Evolutionary conservation across 2,888 invertebrate species (phyloP), one percentile per base, ranked within the genome.

Genomic region (Sericinus montela): DNA sequence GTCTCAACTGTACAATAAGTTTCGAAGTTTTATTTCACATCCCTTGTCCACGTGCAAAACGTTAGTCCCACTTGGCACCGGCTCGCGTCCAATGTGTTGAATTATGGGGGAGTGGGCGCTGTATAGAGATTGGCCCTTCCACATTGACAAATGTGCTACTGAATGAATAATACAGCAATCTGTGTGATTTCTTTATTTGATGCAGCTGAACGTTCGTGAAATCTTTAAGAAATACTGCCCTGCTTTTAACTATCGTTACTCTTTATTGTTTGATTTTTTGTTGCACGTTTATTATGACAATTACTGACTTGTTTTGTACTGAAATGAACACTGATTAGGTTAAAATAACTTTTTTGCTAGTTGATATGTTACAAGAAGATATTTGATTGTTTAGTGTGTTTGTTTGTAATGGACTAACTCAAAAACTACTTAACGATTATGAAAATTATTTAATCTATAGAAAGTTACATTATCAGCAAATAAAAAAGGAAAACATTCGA

Each of bases 11-110:
- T 60, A 63, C 65, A 66, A 69, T 75, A 73, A 72, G 68, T 72
- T 74, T 64, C 57, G 54, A 57, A 66, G 72, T 75, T 76, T 74
- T 75, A 76, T 76, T 71, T 69, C 58, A 59, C 58, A 51, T 61
- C 34, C 42, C 46, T 52, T 52, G 48, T 55, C 62, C 73, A 69
- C 71, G 69, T 73, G 73, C 60, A 54, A 54, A 56, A 60, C 58
- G 65, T 68, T 64, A 62, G 63, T 62, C 49, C 53, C 65, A 59
- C 60, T 48, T 54, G 53, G 61, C 47, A 48, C 35, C 19, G 38
- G 30, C 47, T 58, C 55, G 56, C 54, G 53, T 56, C 47, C 28
- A 53, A 45, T 53, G 55, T 52, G 54, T 54, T 63, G 61, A 65
- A 65, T 61, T 59, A 57, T 56, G 52, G 61, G 60, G 61, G 62